A percentile compares a stretch with the other conserved stretches of the same genome.
These are phyloP conservation scores for Macrobrachium nipponense DNA, from an alignment of 1,140 invertebrate genomes.

Conservation along the genomic window DNA sequence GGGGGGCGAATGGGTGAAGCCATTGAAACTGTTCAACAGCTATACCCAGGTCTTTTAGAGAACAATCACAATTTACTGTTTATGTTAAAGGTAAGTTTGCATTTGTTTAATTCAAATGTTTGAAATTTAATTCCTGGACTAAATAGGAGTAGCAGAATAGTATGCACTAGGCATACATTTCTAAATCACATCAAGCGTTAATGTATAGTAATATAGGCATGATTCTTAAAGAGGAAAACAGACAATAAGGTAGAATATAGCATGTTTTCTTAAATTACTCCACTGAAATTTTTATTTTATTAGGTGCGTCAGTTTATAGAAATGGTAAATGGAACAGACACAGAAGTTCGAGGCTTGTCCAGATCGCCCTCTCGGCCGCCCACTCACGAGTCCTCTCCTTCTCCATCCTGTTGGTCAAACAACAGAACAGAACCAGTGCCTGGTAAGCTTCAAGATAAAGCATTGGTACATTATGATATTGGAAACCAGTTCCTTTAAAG, in stretches of 20 bases:
- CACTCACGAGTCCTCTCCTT: slow-evolving; percentile 36
- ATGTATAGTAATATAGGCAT: too few species aligned
- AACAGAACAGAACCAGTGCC: slow-evolving; percentile 25
- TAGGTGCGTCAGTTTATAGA: slow-evolving; percentile 56
- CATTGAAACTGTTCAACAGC: slow-evolving; percentile 86
- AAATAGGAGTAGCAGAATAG: too few species aligned
- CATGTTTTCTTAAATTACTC: too few species aligned
- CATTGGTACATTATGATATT: too few species aligned
- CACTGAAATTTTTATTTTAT: too few species aligned
- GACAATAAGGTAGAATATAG: too few species aligned
- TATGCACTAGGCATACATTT: too few species aligned
- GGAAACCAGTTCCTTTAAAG: too few species aligned
- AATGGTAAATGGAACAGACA: slow-evolving; percentile 57
- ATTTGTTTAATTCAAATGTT: neutral
- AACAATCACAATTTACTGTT: slow-evolving; percentile 92
- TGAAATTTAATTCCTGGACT: too few species aligned
- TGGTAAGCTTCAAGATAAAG: neutral
- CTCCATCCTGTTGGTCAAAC: slow-evolving; percentile 46
- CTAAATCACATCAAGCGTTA: too few species aligned
- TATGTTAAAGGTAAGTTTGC: slow-evolving; percentile 79
- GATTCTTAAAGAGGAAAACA: too few species aligned
- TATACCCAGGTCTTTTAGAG: slow-evolving; percentile 93
- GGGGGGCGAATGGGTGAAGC: slow-evolving; percentile 95
- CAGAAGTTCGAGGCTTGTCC: slow-evolving; percentile 37
- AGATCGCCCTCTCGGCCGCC: slow-evolving; percentile 41